These are phyloP conservation scores for Geodia barretti DNA, from an alignment of 37 sponge, comb jelly and placozoan genomes.

Conservation along the genomic window DNA sequence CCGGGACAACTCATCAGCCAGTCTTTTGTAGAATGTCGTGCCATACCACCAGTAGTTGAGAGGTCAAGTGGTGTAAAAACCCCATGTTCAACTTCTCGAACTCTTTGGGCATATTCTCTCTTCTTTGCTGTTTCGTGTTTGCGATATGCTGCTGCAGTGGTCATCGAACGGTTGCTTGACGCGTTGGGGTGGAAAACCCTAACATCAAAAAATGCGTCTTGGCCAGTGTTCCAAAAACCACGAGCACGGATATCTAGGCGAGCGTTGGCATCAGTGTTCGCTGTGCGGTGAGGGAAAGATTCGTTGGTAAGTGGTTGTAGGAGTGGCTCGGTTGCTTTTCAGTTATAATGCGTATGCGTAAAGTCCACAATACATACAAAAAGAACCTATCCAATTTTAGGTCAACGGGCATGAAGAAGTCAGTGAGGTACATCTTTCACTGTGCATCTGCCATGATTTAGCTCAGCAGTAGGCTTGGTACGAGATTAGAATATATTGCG, in stretches of 20 bases:
- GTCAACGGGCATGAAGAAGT: too few species aligned
- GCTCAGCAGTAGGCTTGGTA: too few species aligned
- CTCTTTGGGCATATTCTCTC: conserved; percentile 3
- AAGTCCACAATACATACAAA: too few species aligned
- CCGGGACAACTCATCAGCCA: not conserved
- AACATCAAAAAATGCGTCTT: conserved; percentile 14
- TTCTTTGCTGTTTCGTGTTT: conserved; percentile 4
- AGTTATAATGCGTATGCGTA: too few species aligned
- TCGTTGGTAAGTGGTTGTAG: conserved; percentile 17
- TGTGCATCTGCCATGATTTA: too few species aligned
- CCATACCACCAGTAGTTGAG: not conserved
- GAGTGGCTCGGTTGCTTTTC: too few species aligned
- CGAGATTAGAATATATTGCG: too few species aligned
- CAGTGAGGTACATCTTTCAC: too few species aligned
- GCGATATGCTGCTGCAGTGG: not conserved
- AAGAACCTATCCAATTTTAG: too few species aligned
- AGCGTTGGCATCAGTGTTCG: conserved; percentile 8
- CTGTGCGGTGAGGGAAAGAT: not conserved
- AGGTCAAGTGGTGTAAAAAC: conserved; percentile 9
- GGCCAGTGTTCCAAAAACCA: not conserved
- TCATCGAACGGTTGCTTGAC: not conserved
- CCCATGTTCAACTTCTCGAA: not conserved
- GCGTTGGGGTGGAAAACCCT: conserved; percentile 17
- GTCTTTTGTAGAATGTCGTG: not conserved
- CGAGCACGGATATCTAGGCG: conserved; percentile 5